Base-by-base conservation (phyloP, 2,797 vertebrate genomes). In the Molossus molossus region DNA sequence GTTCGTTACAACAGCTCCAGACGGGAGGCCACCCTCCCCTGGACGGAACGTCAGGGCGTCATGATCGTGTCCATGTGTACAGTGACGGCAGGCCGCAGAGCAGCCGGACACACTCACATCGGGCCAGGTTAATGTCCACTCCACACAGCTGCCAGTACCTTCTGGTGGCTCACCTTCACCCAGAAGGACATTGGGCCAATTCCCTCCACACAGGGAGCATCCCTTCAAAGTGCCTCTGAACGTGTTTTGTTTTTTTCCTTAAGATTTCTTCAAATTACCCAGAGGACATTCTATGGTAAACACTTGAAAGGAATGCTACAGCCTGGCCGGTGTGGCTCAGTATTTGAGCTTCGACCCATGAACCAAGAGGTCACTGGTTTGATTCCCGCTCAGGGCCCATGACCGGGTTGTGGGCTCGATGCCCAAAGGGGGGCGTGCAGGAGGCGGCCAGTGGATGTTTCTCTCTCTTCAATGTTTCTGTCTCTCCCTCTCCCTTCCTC, bases 131-230 rank as follows among this genome's bases (percentile, higher is more conserved):
- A 15, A 57, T 93, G 65, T 81, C 67, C 29, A 15, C 27, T 62
- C 86, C 25, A 8, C 12, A 67, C n/a, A 76, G 77, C 72, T 94
- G 12, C 2, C 72, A 94, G 12, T 1, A 27, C 94, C 57, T 9
- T 23, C 97, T 0, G 1, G 53, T 40, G 57, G 33, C 82, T 97
- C 93, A 93, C 94, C 94, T 97, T 97, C 80, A 92, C 86, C 21
- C 2, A 87, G 95, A 97, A 97, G 76, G 81, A 97, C 80, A 86
- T 69, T 90, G 96, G 9, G 1, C 79, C 97, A 97, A 97, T 58
- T 97, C 91, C 94, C 88, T 93, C n/a, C n/a, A 97, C 93, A 90
- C 79, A 97, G 58, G 76, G 79, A 84, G 79, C 69, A 96, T 95
- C 97, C 93, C 95, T 97, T 94, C 93, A 91, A 91, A 94, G 95